Percentiles rank a stretch among this genome's conserved stretches.
Evolutionary conservation across 2,113 vertebrate genomes (phyloP).

Genomic region (Nycticorax nycticorax): DNA sequence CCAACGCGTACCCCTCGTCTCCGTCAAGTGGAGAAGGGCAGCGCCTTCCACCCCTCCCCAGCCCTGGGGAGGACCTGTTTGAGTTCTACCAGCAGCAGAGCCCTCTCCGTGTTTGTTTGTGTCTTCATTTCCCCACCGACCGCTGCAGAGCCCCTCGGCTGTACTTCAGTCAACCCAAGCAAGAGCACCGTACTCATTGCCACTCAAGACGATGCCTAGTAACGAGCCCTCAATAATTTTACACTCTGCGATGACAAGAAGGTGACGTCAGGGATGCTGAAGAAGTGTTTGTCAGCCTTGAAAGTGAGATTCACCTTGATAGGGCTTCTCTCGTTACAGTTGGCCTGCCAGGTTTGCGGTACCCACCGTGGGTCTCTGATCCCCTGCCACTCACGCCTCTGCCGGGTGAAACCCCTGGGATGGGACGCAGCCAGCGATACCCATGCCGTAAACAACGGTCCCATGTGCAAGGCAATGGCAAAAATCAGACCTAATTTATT

Average conservation of each 20-base stretch:
- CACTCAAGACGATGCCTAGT: neutral
- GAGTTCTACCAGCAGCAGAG: too few relatives aligned
- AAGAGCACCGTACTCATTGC: neutral
- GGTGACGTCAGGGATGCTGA: neutral
- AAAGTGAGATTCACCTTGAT: neutral
- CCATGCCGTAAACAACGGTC: fast-evolving
- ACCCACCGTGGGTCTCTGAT: neutral
- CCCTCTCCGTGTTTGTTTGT: neutral
- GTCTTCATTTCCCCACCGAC: neutral
- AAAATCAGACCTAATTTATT: neutral
- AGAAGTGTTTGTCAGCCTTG: neutral
- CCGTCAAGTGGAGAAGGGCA: fast-evolving
- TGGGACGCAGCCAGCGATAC: neutral
- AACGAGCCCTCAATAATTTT: neutral
- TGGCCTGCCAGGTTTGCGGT: neutral
- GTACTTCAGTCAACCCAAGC: neutral
- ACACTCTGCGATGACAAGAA: neutral
- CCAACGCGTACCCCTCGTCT: fast-evolving
- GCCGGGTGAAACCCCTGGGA: too few relatives aligned
- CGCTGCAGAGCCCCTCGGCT: too few relatives aligned
- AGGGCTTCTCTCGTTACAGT: too few relatives aligned
- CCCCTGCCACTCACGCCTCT: too few relatives aligned
- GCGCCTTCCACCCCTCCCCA: neutral
- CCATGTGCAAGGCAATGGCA: neutral
- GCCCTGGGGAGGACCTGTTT: neutral